Evolutionary conservation across 2,113 vertebrate species (phyloP), one percentile per base, ranked within the genome.

Genomic region (Prochilodus magdalenae): DNA sequence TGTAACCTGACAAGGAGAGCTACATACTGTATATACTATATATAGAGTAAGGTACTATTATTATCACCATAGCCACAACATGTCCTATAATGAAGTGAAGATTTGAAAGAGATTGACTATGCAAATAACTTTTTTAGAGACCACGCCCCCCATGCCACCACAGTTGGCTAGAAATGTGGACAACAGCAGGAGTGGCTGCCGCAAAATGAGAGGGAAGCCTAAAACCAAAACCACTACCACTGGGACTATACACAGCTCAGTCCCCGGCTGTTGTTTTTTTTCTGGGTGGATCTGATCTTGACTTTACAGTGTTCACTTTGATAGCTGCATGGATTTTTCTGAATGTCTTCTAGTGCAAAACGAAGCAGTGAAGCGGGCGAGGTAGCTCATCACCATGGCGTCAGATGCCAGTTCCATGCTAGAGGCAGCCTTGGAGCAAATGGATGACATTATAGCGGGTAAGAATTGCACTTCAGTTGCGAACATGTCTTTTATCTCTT

Each of bases 371-470:
- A 24, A 74, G 18, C 18, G 36, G 63, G 51, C 22, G 73, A 72
- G 26, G 72, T 83, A 12, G 13, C 26, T 67, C 27, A 76, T 87
- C 87, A 72, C 30, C 89, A 97, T 98, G 96, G 91, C 94, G 67
- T 96, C 95, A 60, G 93, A 96, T 26, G 96, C 95, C 47, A 96
- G 96, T 86, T 95, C 96, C 8, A 93, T 93, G 88, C 91, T 98
- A 83, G 95, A 97, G 90, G 94, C 95, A 67, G 96, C 96, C 82
- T 90, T 96, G 88, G 95, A 97, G 88, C 96, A 97, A 92, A 98
- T 98, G 96, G 96, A 98, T 70, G 94, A 96, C 84, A 96, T 97
- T 87, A 96, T 98, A 84, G 95, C 96, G 93, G 97, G 97, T 98
- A 95, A 80, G 91, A 85, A 53, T 84, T 82, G 71, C n/a, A 79